Base-by-base conservation (phyloP, 2,888 invertebrate species). In the Thera britannica region DNA sequence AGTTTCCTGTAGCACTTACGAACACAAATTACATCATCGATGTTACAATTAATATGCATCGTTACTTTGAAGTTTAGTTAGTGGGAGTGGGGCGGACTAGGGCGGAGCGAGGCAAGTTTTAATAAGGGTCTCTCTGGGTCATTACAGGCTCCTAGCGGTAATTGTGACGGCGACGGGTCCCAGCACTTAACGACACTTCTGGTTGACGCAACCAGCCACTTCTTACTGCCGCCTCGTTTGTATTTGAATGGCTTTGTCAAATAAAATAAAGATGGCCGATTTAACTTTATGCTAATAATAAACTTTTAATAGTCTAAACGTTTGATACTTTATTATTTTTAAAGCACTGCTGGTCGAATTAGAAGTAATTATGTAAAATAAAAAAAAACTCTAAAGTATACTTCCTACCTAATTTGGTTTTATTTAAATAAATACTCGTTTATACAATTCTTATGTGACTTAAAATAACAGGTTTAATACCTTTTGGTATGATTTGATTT, bases 71-170 rank as follows among this genome's bases (percentile, higher is more conserved):
- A 90, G 83, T 90, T 89, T 82, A 83, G 81, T 82, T 81, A 82
- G 83, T 80, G 78, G 82, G 81, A 84, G 84, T 81, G 82, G 84
- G 84, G 83, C 56, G 69, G 69, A 52, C 55, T 80, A 60, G 69
- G 66, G 69, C 66, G 66, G 70, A 35, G 66, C 83, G 83, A 84
- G 85, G 86, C 83, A 89, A 90, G 90, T 90, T 90, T 89, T 90
- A 90, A 90, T 90, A 90, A 90, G 89, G 91, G 90, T 88, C 87
- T 84, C 87, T 82, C 78, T 83, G 86, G 88, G 88, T 89, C 90
- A 89, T 90, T 90, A 90, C 86, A 78, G 84, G 80, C 83, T 83
- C 87, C 84, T 83, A 86, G 83, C 85, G 83, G 89, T 89, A 90
- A 90, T 90, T 88, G 88, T 85, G 81, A 85, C 80, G 83, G 83